Evolutionary conservation across 2,888 invertebrate species (phyloP), one percentile per base, ranked within the genome.

Genomic region (Agrochola litura): DNA sequence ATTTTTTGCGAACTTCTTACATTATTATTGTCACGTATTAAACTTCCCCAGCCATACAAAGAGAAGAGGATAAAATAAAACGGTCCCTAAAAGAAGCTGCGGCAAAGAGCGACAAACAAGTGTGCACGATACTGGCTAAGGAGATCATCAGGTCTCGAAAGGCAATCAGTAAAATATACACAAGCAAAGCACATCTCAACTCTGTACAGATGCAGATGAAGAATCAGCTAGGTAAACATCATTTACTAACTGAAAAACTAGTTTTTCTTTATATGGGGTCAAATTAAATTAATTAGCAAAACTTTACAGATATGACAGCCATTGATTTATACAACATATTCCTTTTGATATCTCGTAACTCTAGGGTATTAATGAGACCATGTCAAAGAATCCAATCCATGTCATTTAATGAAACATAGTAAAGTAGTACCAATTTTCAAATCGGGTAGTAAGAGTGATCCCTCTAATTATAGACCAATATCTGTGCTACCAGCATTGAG

Each of bases 131-230:
- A 90, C 96, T 99, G 75, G 99, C 99, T 0, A 99, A 99, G 92
- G 99, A 99, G 97, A 97, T 99, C 65, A 97, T 99, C 56, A 96
- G 98, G 82, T 98, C 99, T 0, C 97, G 99, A 73, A 99, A 98
- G 95, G 98, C 99, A 0, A 97, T 99, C 54, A 98, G 97, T 91
- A 99, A 99, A 95, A 98, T 99, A 86, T 98, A 99, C 93, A 98
- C 99, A 0, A 99, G 99, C 16, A 99, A 99, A 96, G 99, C 99
- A 12, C 99, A 99, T 91, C 97, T 99, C 37, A 99, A 99, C 94
- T 99, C 99, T 0, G 98, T 99, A 19, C 98, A 99, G 89, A 97
- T 99, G 97, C 99, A 99, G 96, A 99, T 99, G 99, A 99, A 99
- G 94, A 99, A 99, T 94, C 99, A 99, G 94, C 95, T 99, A 89